Evolutionary conservation across 1,140 invertebrate genomes (phyloP).

Genomic region (Drosophila tristis): DNA sequence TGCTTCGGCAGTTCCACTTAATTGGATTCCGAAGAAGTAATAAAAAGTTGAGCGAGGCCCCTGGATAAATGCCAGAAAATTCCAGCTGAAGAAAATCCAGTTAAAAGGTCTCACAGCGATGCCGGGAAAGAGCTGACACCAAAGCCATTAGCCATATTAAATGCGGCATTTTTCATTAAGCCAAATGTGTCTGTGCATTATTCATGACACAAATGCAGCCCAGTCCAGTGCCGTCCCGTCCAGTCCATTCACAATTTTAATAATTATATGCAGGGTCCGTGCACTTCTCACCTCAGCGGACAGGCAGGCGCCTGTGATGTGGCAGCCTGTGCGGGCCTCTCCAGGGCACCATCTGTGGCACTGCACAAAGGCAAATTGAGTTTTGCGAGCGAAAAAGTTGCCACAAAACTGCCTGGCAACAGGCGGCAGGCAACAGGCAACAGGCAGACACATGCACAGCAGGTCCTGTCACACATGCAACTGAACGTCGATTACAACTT

Average conservation of each 20-base stretch:
- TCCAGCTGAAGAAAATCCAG: slow-evolving; percentile 16
- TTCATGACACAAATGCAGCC: slow-evolving; percentile 14
- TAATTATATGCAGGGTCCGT: slow-evolving; percentile 52
- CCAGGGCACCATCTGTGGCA: not conserved
- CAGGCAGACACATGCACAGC: not conserved
- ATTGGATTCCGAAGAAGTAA: slow-evolving; percentile 35
- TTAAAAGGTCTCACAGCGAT: not conserved
- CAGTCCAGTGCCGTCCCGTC: not conserved
- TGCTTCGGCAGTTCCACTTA: slow-evolving; percentile 11
- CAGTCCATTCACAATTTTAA: slow-evolving; percentile 40
- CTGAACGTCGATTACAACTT: slow-evolving; percentile 56
- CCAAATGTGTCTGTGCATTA: slow-evolving; percentile 28
- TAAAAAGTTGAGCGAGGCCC: not conserved
- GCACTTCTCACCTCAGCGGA: slow-evolving; percentile 42
- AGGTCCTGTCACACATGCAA: not conserved
- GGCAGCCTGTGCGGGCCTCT: not conserved
- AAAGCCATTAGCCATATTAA: slow-evolving; percentile 37
- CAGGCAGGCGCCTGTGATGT: too few relatives aligned
- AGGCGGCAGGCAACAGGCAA: not conserved
- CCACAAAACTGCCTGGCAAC: slow-evolving; percentile 34
- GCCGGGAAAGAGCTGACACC: slow-evolving; percentile 2
- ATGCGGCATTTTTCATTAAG: slow-evolving; percentile 39
- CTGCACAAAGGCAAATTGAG: slow-evolving; percentile 44
- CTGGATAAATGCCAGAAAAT: not conserved
- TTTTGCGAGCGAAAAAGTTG: slow-evolving; percentile 49